phyloP scores from a whole-genome alignment of 1,140 invertebrate species.

The Panagrolaimus sp. region DNA sequence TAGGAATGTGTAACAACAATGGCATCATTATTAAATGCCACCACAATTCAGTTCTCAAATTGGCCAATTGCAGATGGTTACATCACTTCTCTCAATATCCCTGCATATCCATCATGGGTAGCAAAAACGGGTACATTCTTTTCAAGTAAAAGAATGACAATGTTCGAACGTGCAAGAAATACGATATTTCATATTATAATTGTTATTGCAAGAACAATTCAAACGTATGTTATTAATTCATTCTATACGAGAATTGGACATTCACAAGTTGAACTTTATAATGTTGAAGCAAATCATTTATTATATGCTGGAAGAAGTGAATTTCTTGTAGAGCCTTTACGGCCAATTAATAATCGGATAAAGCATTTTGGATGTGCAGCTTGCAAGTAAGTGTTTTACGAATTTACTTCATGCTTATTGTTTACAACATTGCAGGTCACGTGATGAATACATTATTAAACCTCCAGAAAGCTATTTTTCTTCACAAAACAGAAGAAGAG shows the following conservation, averaged over 20 bases:
- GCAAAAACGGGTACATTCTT: slow-evolving; percentile 44
- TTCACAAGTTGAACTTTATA: slow-evolving; percentile 35
- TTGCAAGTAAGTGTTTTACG: not conserved
- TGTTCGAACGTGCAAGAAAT: slow-evolving; percentile 40
- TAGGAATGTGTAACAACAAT: slow-evolving; percentile 49
- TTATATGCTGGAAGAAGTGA: slow-evolving; percentile 53
- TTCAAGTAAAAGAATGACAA: slow-evolving; percentile 29
- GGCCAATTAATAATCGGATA: slow-evolving; percentile 50
- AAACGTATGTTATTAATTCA: slow-evolving; percentile 30
- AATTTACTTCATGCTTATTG: no score
- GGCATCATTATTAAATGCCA: slow-evolving; percentile 40
- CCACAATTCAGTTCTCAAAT: slow-evolving; percentile 51
- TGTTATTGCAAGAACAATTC: slow-evolving; percentile 33
- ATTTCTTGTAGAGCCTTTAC: slow-evolving; percentile 42
- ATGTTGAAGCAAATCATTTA: slow-evolving; percentile 45
- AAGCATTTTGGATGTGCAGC: slow-evolving; percentile 50
- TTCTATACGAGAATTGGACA: slow-evolving; percentile 38
- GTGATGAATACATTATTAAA: slow-evolving; percentile 12
- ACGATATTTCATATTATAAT: slow-evolving; percentile 41
- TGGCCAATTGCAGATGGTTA: slow-evolving; percentile 54
- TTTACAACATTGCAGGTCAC: slow-evolving; percentile 16
- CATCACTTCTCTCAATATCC: slow-evolving; percentile 45
- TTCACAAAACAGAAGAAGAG: not conserved
- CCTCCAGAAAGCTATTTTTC: not conserved
- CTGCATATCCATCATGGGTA: slow-evolving; percentile 37